A percentile compares a stretch with the other conserved stretches of the same genome.
Evolutionary conservation across 2,113 vertebrate species (phyloP).

Genomic region (Hystrix cristata): DNA sequence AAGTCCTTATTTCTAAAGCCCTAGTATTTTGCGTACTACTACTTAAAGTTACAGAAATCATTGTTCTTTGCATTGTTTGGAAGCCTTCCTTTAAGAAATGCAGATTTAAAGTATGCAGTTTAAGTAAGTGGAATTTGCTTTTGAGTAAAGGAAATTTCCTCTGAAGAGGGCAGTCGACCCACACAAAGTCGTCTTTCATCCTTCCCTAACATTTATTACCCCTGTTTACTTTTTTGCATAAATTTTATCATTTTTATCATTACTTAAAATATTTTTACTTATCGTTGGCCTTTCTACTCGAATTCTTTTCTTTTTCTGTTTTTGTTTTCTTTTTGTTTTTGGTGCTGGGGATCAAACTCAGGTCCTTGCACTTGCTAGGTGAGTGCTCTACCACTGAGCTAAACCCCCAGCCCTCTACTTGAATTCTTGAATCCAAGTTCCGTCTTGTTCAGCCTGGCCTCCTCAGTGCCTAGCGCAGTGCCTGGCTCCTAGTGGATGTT

Average conservation of each 20-base stretch:
- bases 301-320: not conserved
- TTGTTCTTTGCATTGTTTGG: not conserved
- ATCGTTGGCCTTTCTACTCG: not conserved
- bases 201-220: not conserved
- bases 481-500: not conserved
- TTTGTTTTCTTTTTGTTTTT: not conserved
- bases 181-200: not conserved
- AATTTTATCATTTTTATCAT: not conserved
- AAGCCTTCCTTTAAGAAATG: slow-evolving; percentile 26
- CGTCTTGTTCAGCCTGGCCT: not conserved
- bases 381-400: too few relatives aligned
- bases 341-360: too few relatives aligned
- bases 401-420: not conserved
- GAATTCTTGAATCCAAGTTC: not conserved
- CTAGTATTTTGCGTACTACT: not conserved
- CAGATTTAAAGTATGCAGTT: slow-evolving; percentile 45
- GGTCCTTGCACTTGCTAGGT: too few relatives aligned
- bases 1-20: not conserved
- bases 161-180: not conserved
- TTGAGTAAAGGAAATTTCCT: not conserved
- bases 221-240: not conserved
- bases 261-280: slow-evolving; percentile 32
- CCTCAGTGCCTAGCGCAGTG: not conserved
- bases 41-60: not conserved
- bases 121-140: slow-evolving; percentile 28